phyloP scores from a whole-genome alignment of 2,888 invertebrate genomes.

The Pinctada fucata region DNA sequence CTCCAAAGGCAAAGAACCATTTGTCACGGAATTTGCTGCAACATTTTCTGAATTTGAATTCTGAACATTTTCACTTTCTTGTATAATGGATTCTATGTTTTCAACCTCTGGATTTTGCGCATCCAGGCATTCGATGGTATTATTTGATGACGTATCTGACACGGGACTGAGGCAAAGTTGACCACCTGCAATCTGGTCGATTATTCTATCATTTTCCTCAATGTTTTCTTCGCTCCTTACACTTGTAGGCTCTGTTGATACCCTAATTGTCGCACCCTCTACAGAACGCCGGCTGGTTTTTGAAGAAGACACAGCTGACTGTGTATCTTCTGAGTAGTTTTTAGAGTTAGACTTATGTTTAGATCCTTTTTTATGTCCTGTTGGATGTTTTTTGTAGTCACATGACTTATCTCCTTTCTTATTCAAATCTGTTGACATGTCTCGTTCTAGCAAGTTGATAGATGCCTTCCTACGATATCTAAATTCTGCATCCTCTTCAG shows the following conservation, averaged over 20 bases:
- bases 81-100: not conserved
- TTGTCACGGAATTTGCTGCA: too few relatives aligned
- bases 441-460: not conserved
- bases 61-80: not conserved
- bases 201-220: not conserved
- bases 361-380: conserved; percentile 65
- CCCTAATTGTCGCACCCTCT: too few relatives aligned
- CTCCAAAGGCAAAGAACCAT: not conserved
- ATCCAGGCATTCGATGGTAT: not conserved
- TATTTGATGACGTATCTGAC: conserved; percentile 12
- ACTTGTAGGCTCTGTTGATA: not conserved
- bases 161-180: conserved; percentile 21
- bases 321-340: not conserved
- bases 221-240: not conserved
- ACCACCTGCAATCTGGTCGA: conserved; percentile 12
- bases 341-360: not conserved
- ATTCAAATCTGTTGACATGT: not conserved
- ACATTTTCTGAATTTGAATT: not conserved
- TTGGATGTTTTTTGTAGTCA: conserved; percentile 67
- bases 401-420: not conserved
- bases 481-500: not conserved
- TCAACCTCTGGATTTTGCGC: not conserved
- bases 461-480: not conserved
- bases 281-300: not conserved
- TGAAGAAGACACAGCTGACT: not conserved